Evolutionary conservation across 1,140 invertebrate species (phyloP).

Genomic region (Pissodes strobi): DNA sequence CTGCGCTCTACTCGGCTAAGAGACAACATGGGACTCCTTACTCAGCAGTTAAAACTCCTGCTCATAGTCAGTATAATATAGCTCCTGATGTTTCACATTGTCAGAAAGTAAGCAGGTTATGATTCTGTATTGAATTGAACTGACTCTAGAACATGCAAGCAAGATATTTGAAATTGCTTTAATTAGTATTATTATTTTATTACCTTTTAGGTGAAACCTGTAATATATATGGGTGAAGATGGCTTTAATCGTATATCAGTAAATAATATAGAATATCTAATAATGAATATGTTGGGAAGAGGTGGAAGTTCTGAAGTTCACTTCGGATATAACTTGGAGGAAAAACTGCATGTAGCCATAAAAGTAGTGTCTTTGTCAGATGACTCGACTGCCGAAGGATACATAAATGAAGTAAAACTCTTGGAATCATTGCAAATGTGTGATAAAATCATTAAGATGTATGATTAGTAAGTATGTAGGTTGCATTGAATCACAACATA

Average conservation of each 20-base stretch:
- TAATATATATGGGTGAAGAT: constrained; percentile 5
- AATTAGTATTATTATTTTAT: background rate
- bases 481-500: too few relatives aligned
- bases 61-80: background rate
- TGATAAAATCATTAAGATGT: constrained; percentile 81
- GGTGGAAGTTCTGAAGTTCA: constrained; percentile 53
- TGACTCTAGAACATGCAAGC: background rate
- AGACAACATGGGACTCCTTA: background rate
- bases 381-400: constrained; percentile 70
- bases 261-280: constrained; percentile 44
- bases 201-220: constrained; percentile 8
- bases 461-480: constrained; percentile 81
- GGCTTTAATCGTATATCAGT: constrained; percentile 39
- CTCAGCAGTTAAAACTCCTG: background rate
- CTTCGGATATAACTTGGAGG: constrained; percentile 41
- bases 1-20: background rate
- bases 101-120: background rate
- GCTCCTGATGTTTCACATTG: background rate
- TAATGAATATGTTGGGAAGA: constrained; percentile 49
- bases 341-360: constrained; percentile 43
- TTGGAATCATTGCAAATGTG: constrained; percentile 83
- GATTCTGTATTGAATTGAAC: background rate
- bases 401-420: constrained; percentile 88
- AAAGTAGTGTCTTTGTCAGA: constrained; percentile 70
- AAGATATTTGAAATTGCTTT: background rate